phyloP scores from a whole-genome alignment of 2,797 vertebrate genomes.

The Diglossa cyanea region DNA sequence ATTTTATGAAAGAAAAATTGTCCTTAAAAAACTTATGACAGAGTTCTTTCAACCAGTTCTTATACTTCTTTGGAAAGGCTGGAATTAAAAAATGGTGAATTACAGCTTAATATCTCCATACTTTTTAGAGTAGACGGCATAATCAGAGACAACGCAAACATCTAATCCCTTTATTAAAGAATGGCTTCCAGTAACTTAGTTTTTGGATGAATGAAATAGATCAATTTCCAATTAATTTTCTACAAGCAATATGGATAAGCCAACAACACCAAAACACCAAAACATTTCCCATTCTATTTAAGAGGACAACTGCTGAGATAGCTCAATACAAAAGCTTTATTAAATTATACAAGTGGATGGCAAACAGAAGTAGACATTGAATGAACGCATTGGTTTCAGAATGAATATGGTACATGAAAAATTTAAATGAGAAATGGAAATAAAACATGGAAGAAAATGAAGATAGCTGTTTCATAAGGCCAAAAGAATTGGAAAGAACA shows the following conservation, averaged over 20 bases:
- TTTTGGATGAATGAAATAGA: background rate
- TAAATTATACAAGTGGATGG: background rate
- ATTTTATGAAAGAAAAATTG: background rate
- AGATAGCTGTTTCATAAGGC: background rate
- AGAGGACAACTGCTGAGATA: background rate
- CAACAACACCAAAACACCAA: background rate
- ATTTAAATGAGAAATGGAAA: constrained; percentile 29
- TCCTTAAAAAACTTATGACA: background rate
- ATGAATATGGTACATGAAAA: background rate
- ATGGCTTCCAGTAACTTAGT: background rate
- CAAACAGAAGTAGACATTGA: background rate
- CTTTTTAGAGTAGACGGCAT: background rate
- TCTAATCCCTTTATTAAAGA: background rate
- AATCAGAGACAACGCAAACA: background rate
- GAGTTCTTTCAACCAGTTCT: background rate
- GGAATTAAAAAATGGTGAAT: background rate
- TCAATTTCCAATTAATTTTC: background rate
- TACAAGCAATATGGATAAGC: background rate
- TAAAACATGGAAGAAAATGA: constrained; percentile 17
- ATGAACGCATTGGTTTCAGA: background rate
- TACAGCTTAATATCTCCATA: background rate
- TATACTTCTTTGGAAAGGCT: background rate
- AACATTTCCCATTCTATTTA: background rate
- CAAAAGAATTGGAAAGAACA: background rate
- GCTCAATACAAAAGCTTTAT: background rate